phyloP scores from a whole-genome alignment of 2,888 invertebrate genomes.

The Apotomis betuletana region DNA sequence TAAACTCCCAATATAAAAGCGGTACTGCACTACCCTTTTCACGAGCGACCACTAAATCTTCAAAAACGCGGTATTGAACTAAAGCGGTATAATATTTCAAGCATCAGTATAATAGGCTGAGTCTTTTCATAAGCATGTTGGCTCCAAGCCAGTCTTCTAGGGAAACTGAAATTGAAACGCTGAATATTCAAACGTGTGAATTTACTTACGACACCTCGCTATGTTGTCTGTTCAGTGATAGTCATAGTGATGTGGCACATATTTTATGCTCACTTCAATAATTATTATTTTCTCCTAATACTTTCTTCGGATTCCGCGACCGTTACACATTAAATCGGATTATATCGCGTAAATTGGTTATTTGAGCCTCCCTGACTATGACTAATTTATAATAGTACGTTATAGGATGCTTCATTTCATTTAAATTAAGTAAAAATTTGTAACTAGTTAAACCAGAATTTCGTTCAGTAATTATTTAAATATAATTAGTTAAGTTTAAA shows the following conservation, averaged over 20 bases:
- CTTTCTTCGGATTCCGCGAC: no score
- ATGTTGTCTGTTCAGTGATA: constrained; percentile 3
- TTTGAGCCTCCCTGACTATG: no score
- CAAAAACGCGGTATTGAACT: constrained; percentile 25
- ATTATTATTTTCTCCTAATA: no score
- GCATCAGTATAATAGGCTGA: constrained; percentile 30
- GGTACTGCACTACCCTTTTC: constrained; percentile 4
- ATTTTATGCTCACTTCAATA: no score
- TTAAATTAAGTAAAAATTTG: no score
- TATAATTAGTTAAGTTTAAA: no score
- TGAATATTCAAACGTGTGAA: constrained; percentile 37
- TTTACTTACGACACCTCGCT: constrained; percentile 37
- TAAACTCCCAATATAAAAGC: background rate
- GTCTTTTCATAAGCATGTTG: constrained; percentile 37
- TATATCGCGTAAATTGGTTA: no score
- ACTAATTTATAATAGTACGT: no score
- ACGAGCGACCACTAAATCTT: constrained; percentile 12
- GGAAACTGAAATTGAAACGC: constrained; percentile 34
- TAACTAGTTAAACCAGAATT: no score
- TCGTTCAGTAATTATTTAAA: no score
- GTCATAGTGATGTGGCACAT: background rate
- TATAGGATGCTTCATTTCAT: no score
- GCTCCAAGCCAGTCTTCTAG: constrained; percentile 28
- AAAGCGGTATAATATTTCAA: constrained; percentile 18
- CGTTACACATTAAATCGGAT: no score